Percentiles rank a stretch among this genome's conserved stretches.
These are phyloP conservation scores for Ahaetulla prasina DNA, from an alignment of 2,113 vertebrate genomes.

Conservation along the genomic window DNA sequence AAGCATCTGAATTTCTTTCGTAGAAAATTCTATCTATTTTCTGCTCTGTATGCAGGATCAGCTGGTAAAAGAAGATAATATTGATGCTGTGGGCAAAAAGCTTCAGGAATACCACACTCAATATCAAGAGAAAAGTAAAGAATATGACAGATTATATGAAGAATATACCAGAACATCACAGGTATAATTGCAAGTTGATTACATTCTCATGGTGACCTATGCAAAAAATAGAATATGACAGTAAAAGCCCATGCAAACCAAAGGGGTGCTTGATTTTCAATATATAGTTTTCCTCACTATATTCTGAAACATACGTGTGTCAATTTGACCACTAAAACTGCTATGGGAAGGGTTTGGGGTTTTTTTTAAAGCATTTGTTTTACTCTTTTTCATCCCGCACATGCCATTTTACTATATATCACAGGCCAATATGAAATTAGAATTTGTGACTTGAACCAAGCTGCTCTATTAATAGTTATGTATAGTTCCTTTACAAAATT, in stretches of 20 bases:
- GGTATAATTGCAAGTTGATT: constrained; percentile 67
- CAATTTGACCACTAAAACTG: neutral
- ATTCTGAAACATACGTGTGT: neutral
- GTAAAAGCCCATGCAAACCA: neutral
- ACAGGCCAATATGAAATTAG: neutral
- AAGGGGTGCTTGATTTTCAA: neutral
- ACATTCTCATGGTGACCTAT: neutral
- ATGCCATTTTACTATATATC: neutral
- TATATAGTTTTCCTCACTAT: neutral
- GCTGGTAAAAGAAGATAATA: constrained; percentile 89
- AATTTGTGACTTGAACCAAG: neutral
- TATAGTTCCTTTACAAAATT: neutral
- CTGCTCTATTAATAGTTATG: neutral
- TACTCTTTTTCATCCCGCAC: neutral
- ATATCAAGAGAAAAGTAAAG: constrained; percentile 92
- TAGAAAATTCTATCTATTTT: constrained; percentile 43
- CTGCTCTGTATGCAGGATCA: constrained; percentile 64
- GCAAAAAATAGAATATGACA: neutral
- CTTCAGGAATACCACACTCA: constrained; percentile 89
- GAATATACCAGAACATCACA: constrained; percentile 91
- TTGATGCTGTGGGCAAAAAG: constrained; percentile 89
- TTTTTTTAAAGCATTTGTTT: neutral
- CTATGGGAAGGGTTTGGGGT: neutral
- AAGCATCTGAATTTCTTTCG: constrained; percentile 39
- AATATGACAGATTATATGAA: constrained; percentile 90